Evolutionary conservation across 2,797 vertebrate genomes (phyloP), one percentile per base, ranked within the genome.

Genomic region (Ciconia nigra): DNA sequence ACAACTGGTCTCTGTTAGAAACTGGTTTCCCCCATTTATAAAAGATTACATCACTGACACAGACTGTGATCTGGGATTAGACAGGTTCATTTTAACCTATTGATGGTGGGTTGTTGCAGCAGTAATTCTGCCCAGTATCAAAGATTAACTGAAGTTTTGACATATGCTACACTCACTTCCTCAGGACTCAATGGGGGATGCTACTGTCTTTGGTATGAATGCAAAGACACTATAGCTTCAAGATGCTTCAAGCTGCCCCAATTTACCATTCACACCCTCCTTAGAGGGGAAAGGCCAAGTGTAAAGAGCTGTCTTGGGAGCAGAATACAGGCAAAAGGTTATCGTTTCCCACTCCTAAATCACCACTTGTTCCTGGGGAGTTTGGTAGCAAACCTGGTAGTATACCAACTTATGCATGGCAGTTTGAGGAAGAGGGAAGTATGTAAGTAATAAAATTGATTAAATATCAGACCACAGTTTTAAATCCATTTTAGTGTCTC

Each of bases 391-490:
- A 54, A 47, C 4, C 39, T 22, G 49, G 41, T 7, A 31, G 41
- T 11, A 11, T 28, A 47, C 3, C 69, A 90, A 21, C 26, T 19
- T 42, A 21, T 1, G 0, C 2, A 4, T 1, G 17, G 20, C 0
- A 49, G 18, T 5, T 54, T 9, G 10, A 76, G 41, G 46, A 71
- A 57, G 33, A 57, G 15, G 15, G 35, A 80, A 87, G 52, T 3
- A 18, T 0, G 1, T 31, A 66, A 46, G 4, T 26, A 37, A 15
- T 16, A 66, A 83, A 90, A 70, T 0, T 7, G 20, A 66, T 25
- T 16, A 59, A 87, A 37, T 11, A 73, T 16, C 58, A 72, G 37
- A 21, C 10, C n/a, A 37, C 49, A 71, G 37, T 33, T 82, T 33
- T 46, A 86, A 65, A 83, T 11, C 25, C 39, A 25, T 35, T 85